Evolutionary conservation across 2,888 invertebrate genomes (phyloP).

Genomic region (Eupithecia tripunctaria): DNA sequence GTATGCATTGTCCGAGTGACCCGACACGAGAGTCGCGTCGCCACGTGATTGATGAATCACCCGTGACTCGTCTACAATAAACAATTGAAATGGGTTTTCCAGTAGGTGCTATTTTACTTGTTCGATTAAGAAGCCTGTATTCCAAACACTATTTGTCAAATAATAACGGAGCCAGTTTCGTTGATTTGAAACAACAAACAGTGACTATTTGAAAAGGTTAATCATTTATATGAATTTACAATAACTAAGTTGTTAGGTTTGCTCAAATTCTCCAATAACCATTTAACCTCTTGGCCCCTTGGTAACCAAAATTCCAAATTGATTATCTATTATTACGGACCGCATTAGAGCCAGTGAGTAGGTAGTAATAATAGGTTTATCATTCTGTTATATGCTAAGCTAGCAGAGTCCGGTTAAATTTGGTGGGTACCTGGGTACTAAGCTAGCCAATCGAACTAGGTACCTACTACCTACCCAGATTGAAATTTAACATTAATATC

Average conservation of each 20-base stretch:
- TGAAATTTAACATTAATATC: neutral
- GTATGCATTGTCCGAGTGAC: slow-evolving; percentile 39
- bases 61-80: slow-evolving; percentile 16
- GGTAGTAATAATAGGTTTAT: neutral
- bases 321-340: neutral
- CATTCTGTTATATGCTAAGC: slow-evolving; percentile 2
- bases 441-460: no score
- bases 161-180: neutral
- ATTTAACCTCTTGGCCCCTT: neutral
- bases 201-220: neutral
- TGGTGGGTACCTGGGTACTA: neutral
- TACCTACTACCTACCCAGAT: neutral
- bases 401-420: neutral
- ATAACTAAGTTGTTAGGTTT: neutral
- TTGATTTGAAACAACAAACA: neutral
- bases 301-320: neutral
- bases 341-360: neutral
- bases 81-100: slow-evolving; percentile 22
- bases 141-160: neutral
- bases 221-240: neutral
- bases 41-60: slow-evolving; percentile 26
- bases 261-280: neutral
- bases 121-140: neutral
- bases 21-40: slow-evolving; percentile 28
- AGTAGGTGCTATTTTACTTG: neutral